Evolutionary conservation across 1,140 invertebrate genomes (phyloP), one percentile per base, ranked within the genome.

Genomic region (Aphaenogaster rudis): DNA sequence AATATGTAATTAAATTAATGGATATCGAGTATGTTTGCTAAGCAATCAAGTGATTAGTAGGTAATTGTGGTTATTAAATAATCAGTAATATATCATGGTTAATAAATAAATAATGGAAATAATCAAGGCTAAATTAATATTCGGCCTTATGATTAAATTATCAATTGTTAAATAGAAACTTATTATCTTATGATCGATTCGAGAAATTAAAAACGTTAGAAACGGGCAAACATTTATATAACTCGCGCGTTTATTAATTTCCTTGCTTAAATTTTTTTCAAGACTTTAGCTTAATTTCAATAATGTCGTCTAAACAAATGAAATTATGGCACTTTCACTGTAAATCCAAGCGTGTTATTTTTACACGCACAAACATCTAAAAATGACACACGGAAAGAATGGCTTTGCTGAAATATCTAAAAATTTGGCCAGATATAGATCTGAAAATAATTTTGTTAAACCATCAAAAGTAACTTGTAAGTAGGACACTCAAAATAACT

Each of bases 1-100:
- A 66, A 36, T 66, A 66, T 79, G 61, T 50, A 79, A 66, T 67
- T 13, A 50, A 79, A 50, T 48, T 79, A 79, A 79, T 66, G 61
- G 45, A 17, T 50, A 50, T 48, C 45, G 61, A 79, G 28, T 66
- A 21, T 79, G n/a, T 64, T 79, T 66, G 50, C 42, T 79, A 79
- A 79, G 76, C 61, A 66, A 79, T 79, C 77, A 66, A 79, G 57
- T 66, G 39, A 79, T 66, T 66, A 66, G 45, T 28, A 28, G 28
- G 28, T 79, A 79, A 66, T 39, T 79, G 45, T 77, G 39, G 39
- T 61, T 77, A 77, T 77, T 77, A 36, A 77, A 77, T 77, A 61
- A 77, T 77, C 39, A 61, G n/a, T 77, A 59, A 42, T 33, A 77
- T 61, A 61, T 28, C 54, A 28, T 50, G 21, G 9, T 39, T 79